These are phyloP conservation scores for Typhlichthys subterraneus DNA, from an alignment of 2,797 vertebrate species.

Conservation along the genomic window DNA sequence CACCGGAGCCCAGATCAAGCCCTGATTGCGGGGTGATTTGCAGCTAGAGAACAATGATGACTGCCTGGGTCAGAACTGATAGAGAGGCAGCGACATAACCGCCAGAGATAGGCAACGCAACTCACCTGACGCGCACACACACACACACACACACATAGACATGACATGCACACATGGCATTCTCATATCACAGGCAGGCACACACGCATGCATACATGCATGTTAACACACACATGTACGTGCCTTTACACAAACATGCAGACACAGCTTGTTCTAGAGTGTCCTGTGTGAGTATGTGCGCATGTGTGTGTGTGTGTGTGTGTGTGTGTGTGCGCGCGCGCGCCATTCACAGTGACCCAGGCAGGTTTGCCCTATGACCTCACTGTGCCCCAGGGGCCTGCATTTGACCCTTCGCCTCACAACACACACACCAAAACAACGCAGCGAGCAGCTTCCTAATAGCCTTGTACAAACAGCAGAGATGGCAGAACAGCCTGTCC, in stretches of 20 bases:
- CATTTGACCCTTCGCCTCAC: conserved; percentile 68
- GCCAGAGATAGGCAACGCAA: conserved; percentile 37
- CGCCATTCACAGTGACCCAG: conserved; percentile 22
- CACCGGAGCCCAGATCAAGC: conserved; percentile 67
- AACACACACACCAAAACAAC: conserved; percentile 71
- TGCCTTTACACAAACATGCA: background rate
- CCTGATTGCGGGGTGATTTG: conserved; percentile 84
- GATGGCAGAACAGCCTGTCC: conserved; percentile 59
- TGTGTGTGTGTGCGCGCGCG: background rate
- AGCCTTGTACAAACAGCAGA: conserved; percentile 54
- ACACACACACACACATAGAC: conserved; percentile 50
- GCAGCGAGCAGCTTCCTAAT: conserved; percentile 76
- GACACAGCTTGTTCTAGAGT: conserved; percentile 14
- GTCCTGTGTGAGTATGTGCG: background rate
- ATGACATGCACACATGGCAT: background rate
- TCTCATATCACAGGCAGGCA: conserved; percentile 3
- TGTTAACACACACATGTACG: background rate
- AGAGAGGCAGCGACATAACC: conserved; percentile 54
- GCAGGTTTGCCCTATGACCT: conserved; percentile 51
- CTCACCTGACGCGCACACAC: conserved; percentile 58
- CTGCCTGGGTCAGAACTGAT: conserved; percentile 72
- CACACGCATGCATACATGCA: too few relatives aligned
- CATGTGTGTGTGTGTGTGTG: background rate
- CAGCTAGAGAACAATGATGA: conserved; percentile 75
- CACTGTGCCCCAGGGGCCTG: conserved; percentile 52